phyloP scores from a whole-genome alignment of 2,888 invertebrate species.

The Opisthograptis luteolata region DNA sequence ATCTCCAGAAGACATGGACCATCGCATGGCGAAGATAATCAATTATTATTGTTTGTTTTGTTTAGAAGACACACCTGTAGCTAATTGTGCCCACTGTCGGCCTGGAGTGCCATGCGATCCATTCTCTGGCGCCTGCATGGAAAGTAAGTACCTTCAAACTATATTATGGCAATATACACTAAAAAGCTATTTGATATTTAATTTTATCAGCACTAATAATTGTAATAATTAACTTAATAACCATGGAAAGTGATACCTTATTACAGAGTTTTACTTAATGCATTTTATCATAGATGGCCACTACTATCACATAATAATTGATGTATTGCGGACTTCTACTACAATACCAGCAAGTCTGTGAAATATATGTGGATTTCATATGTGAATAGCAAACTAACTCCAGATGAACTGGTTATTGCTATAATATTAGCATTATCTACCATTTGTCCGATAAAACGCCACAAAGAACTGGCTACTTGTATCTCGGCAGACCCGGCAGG shows the following conservation, averaged over 20 bases:
- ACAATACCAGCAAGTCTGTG: conserved; percentile 70
- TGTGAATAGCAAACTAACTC: conserved; percentile 83
- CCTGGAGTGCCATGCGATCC: conserved; percentile 91
- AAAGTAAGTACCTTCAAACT: conserved; percentile 86
- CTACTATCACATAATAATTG: conserved; percentile 58
- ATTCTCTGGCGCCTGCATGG: conserved; percentile 91
- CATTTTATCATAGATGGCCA: conserved; percentile 44
- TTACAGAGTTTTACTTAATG: conserved; percentile 34
- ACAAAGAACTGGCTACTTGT: conserved; percentile 77
- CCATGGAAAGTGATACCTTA: conserved; percentile 28
- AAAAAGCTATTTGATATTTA: conserved; percentile 11
- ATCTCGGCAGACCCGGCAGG: conserved; percentile 79
- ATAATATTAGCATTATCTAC: conserved; percentile 64
- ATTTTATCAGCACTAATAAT: conserved; percentile 45
- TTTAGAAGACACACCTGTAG: conserved; percentile 54
- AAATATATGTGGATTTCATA: conserved; percentile 51
- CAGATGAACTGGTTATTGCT: conserved; percentile 83
- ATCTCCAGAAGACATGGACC: too few relatives aligned
- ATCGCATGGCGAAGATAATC: too few relatives aligned
- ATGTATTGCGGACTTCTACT: conserved; percentile 62
- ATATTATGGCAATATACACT: conserved; percentile 1
- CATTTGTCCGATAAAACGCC: conserved; percentile 85
- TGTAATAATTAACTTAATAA: conserved; percentile 34
- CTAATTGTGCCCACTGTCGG: conserved; percentile 90
- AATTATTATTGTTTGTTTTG: not conserved